Percentiles rank a stretch among this genome's conserved stretches.
phyloP scores from a whole-genome alignment of 2,113 vertebrate species.

The Actinemys pallida region DNA sequence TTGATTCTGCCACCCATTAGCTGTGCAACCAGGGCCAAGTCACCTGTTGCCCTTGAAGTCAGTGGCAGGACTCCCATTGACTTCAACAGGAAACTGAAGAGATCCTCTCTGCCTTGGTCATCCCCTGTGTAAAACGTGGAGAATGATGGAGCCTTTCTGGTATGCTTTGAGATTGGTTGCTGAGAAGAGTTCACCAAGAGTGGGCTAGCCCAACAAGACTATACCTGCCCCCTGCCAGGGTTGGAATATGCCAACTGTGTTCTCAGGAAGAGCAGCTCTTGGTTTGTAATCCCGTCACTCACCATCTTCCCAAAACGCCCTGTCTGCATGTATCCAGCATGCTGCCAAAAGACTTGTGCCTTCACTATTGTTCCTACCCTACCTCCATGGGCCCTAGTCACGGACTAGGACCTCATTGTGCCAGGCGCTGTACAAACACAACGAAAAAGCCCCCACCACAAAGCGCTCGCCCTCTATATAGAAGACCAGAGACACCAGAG shows the following conservation, averaged over 20 bases:
- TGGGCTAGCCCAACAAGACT: not conserved
- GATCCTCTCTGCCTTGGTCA: not conserved
- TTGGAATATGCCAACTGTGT: not conserved
- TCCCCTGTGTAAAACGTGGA: not conserved
- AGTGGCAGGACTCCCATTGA: not conserved
- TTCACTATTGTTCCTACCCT: not conserved
- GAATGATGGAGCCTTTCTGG: not conserved
- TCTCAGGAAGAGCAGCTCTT: not conserved
- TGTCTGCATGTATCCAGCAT: not conserved
- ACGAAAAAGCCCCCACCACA: not conserved
- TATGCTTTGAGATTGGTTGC: not conserved
- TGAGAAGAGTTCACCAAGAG: too few relatives aligned
- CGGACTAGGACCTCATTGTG: not conserved
- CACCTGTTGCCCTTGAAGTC: rapidly evolving
- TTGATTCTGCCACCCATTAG: not conserved
- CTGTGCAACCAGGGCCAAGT: not conserved
- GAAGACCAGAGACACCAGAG: not conserved
- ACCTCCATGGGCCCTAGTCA: not conserved
- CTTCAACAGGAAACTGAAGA: not conserved
- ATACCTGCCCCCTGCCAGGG: not conserved
- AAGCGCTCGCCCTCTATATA: not conserved
- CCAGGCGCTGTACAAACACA: not conserved
- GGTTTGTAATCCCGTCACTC: not conserved
- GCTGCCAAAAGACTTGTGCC: not conserved
- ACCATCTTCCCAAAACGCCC: not conserved